Conservation (phyloP, 2,797 vertebrate species). For the Hyperoplus immaculatus region DNA sequence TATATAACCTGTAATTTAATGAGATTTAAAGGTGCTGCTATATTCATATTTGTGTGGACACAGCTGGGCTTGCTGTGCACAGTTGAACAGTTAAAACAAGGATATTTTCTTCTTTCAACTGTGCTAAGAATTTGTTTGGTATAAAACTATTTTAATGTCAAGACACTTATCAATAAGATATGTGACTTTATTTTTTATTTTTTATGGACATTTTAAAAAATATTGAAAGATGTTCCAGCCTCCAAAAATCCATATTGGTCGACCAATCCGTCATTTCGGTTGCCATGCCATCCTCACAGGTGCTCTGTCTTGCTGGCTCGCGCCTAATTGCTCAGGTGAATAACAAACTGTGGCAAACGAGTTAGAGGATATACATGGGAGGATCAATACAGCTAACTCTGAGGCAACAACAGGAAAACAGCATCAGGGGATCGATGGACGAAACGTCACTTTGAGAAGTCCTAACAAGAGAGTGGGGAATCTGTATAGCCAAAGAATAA, state of each 20-base stretch:
- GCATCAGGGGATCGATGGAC: slow-evolving; percentile 44
- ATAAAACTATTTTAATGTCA: neutral
- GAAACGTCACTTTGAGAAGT: slow-evolving; percentile 17
- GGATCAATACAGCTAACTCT: slow-evolving; percentile 63
- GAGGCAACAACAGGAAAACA: slow-evolving; percentile 63
- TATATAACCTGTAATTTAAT: neutral
- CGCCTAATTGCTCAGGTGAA: slow-evolving; percentile 57
- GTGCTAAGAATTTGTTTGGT: neutral
- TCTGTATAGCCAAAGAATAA: neutral
- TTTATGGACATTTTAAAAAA: no score
- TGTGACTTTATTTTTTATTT: neutral
- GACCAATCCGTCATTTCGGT: slow-evolving; percentile 38
- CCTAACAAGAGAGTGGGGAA: neutral
- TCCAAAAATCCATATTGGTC: slow-evolving; percentile 13
- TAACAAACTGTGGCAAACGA: slow-evolving; percentile 65
- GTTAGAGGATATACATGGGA: slow-evolving; percentile 37
- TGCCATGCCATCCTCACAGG: slow-evolving; percentile 64
- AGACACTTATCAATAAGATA: neutral
- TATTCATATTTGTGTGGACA: neutral
- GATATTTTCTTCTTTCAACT: no score
- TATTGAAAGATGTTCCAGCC: neutral
- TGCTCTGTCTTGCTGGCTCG: slow-evolving; percentile 31
- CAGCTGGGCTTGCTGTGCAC: neutral
- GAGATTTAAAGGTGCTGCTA: neutral
- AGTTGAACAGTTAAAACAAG: no score